These are phyloP conservation scores for Apostichopus japonicus DNA, from an alignment of 35 echinoderm and acorn worm genomes.

Conservation along the genomic window DNA sequence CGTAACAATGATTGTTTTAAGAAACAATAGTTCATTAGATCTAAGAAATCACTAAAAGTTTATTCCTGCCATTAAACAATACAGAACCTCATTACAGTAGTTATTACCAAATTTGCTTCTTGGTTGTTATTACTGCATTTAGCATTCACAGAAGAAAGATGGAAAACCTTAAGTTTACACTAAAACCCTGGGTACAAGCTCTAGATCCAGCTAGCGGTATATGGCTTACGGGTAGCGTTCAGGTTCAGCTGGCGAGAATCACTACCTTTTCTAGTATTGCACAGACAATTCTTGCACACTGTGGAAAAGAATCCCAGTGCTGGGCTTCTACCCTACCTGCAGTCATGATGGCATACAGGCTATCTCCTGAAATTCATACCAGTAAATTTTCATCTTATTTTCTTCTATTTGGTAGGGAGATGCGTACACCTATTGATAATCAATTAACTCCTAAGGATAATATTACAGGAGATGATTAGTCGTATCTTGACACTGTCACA, in stretches of 20 bases:
- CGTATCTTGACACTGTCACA: not conserved
- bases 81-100: no score
- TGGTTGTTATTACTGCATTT: no score
- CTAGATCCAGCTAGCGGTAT: no score
- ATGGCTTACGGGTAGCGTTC: no score
- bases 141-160: no score
- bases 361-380: constrained; percentile 56
- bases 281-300: constrained; percentile 62
- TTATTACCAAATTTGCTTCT: no score
- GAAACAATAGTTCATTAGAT: no score
- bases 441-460: constrained; percentile 6
- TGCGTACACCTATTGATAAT: constrained; percentile 56
- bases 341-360: constrained; percentile 66
- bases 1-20: no score
- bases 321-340: constrained; percentile 55
- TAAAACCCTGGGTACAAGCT: no score
- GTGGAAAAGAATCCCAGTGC: constrained; percentile 16
- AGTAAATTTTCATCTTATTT: constrained; percentile 46
- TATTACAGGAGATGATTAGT: not conserved
- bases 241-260: not conserved
- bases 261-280: constrained; percentile 51
- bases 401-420: constrained; percentile 65
- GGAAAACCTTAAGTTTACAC: no score
- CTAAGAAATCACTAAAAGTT: no score
- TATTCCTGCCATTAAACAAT: no score